Evolutionary conservation across 2,797 vertebrate genomes (phyloP), one percentile per base, ranked within the genome.

Genomic region (Nasua narica): DNA sequence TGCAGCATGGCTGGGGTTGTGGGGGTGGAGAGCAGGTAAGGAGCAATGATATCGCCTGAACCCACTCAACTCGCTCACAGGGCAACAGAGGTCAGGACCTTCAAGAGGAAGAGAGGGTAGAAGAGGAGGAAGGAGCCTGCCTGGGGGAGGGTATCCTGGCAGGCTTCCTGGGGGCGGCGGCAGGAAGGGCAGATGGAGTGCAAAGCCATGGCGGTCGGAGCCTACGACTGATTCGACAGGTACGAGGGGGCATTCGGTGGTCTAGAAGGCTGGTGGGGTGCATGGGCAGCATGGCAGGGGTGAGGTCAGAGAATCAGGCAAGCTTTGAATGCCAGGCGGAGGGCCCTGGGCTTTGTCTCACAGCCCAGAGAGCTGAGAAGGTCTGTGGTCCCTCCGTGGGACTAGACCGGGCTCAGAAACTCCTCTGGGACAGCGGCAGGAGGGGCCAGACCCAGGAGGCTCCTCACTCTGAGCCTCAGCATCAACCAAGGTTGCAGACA

Each of bases 211-310:
- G 69, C 37, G 67, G 7, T 0, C 10, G 5, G 25, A 35, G 48
- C 29, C 4, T 1, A 11, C 2, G 3, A 76, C 15, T 43, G 74
- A 50, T 19, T 13, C 2, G 2, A 46, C 15, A 12, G 16, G 40
- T 0, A 1, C 1, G 7, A 29, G 72, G 70, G 92, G n/a, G 21
- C 2, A 0, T 2, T 29, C 32, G 9, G n/a, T 25, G 43, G 65
- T 32, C 35, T 9, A 40, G 60, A 74, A 72, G 87, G 40, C 46
- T 12, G 35, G n/a, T 43, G 14, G n/a, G 23, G 10, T 7, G 10
- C 35, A 2, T 0, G 0, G 56, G 32, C 0, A 0, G 18, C 29
- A 7, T 0, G 0, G 56, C 19, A n/a, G 37, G 13, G 29, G 21
- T 32, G 43, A 46, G 43, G n/a, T 54, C 82, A 54, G 43, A 56